Base-by-base conservation (phyloP, 2,888 invertebrate genomes). In the Mimachlamys varia region DNA sequence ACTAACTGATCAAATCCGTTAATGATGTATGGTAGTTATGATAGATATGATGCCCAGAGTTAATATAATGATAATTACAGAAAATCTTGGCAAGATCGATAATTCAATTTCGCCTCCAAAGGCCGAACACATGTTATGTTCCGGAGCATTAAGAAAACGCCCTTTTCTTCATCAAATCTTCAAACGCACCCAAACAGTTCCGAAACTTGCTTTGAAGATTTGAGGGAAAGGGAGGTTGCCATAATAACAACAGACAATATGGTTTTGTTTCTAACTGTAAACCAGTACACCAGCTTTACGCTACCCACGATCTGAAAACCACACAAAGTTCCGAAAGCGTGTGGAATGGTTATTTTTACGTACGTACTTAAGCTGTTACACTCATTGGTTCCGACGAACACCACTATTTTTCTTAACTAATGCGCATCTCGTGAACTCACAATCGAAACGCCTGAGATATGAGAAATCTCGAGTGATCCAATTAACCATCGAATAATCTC, bases 191-290 rank as follows among this genome's bases (percentile, higher is more conserved):
- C 33, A 33, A 76, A 76, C 76, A 7, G 17, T 33, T 33, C 33
- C 76, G 76, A 76, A 76, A 76, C 12, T 76, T 76, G 33, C 76
- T 76, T 76, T 76, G 76, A 76, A 76, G 76, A 76, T 76, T 33
- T 76, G 76, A 76, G 33, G 27, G 12, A 5, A 27, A 27, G 33
- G n/a, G n/a, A 12, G 27, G 27, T 27, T 76, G 7, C 12, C 33
- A 27, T 22, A 27, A 76, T 12, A 76, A 76, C 76, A 44, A 44
- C 44, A 44, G 62, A 76, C 58, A 76, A 76, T 33, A 15, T 76
- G 76, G 76, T 76, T 76, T 76, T 76, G 76, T 33, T 76, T 76
- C 27, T 33, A 33, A 76, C 7, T 7, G 62, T 15, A 62, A 22
- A 76, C 33, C 76, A 27, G 76, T 76, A 33, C 27, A 76, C 76